These are phyloP conservation scores for Oenanthe oenanthe DNA, from an alignment of 2,113 vertebrate species.

Conservation along the genomic window DNA sequence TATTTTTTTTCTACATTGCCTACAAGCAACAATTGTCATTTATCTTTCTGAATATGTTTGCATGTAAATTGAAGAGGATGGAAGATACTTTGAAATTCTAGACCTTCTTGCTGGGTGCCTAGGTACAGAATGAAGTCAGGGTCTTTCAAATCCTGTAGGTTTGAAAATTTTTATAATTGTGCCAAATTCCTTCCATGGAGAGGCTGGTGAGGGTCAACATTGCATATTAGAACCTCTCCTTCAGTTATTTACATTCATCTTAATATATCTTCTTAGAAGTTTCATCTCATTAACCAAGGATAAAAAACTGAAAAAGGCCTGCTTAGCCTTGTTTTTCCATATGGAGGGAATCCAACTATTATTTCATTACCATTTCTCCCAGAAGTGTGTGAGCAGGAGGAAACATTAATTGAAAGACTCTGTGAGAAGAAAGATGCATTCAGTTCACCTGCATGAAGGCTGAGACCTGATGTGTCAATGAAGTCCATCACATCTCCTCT, in stretches of 20 bases:
- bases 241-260: background rate
- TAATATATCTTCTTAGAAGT: background rate
- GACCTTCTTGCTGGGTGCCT: background rate
- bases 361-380: background rate
- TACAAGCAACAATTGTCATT: background rate
- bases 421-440: background rate
- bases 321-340: background rate
- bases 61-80: background rate
- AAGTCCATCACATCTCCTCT: background rate
- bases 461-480: background rate
- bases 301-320: background rate
- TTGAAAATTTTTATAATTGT: background rate
- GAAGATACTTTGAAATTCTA: background rate
- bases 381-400: background rate
- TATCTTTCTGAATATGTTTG: background rate
- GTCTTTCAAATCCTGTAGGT: background rate
- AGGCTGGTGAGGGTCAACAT: background rate
- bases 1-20: background rate
- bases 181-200: background rate
- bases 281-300: background rate
- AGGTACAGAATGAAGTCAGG: fast-evolving
- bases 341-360: background rate
- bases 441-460: background rate
- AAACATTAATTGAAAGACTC: background rate
- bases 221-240: background rate